These are phyloP conservation scores for Aphidius ervi DNA, from an alignment of 1,140 invertebrate genomes.

Conservation along the genomic window DNA sequence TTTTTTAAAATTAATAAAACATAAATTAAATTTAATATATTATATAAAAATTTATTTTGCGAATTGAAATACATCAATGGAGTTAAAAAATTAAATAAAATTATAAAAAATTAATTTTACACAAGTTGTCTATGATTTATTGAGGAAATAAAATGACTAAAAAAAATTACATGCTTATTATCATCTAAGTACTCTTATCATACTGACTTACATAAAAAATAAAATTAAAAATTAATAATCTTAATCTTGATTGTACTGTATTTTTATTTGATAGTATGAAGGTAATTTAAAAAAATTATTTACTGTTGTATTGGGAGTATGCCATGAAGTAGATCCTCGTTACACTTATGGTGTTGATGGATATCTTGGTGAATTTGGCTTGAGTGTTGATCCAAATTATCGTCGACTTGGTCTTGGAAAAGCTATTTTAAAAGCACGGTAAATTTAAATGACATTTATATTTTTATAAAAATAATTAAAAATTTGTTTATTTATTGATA, in stretches of 20 bases:
- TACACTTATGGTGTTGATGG: slow-evolving; percentile 35
- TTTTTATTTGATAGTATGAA: not conserved
- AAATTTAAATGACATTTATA: not conserved
- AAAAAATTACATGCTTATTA: no score
- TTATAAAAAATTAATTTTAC: no score
- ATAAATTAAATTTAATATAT: no score
- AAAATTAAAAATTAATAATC: not conserved
- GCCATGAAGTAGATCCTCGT: slow-evolving; percentile 24
- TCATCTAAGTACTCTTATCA: no score
- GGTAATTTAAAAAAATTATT: slow-evolving; percentile 5
- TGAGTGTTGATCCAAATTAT: slow-evolving; percentile 37
- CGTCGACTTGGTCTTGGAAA: slow-evolving; percentile 39
- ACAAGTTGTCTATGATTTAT: no score
- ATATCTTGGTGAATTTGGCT: slow-evolving; percentile 36
- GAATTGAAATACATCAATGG: no score
- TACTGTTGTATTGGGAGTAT: slow-evolving; percentile 4
- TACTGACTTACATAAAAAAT: no score
- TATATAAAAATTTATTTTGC: no score
- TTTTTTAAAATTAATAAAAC: no score
- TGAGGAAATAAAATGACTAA: no score
- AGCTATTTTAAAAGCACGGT: slow-evolving; percentile 36
- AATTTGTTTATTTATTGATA: not conserved
- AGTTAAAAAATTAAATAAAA: no score
- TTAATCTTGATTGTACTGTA: no score
- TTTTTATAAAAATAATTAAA: not conserved